Conservation (phyloP, 2,888 invertebrate genomes). For the Parasteatoda lunata region DNA sequence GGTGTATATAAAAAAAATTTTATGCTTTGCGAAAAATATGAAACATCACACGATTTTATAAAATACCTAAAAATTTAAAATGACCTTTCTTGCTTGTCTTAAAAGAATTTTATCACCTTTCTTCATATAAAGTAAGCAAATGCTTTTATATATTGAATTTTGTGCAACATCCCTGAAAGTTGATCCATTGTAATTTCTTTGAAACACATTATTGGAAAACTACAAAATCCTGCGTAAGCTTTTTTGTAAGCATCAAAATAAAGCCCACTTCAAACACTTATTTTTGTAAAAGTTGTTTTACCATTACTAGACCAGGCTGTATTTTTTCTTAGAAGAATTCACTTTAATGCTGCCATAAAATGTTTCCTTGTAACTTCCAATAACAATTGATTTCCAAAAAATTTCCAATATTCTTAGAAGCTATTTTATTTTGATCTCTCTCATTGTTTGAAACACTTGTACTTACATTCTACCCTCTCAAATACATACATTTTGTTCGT, state of each 20-base stretch:
- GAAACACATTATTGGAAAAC: conserved; percentile 51
- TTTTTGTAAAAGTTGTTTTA: conserved; percentile 31
- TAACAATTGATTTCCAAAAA: too few relatives aligned
- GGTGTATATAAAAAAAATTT: too few relatives aligned
- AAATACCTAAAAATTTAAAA: too few relatives aligned
- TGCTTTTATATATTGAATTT: conserved; percentile 2
- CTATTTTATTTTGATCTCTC: too few relatives aligned
- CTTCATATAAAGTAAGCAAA: background rate
- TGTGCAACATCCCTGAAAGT: background rate
- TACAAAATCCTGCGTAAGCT: conserved; percentile 41
- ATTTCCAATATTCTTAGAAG: conserved; percentile 13
- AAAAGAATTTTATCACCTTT: too few relatives aligned
- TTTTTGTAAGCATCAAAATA: conserved; percentile 13
- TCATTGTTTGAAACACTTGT: too few relatives aligned
- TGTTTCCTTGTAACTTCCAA: background rate
- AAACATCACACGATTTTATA: too few relatives aligned
- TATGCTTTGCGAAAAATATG: too few relatives aligned
- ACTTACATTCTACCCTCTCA: too few relatives aligned
- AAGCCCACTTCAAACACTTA: conserved; percentile 25
- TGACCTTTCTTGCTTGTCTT: too few relatives aligned
- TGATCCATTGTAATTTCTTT: conserved; percentile 14
- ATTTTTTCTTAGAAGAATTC: conserved; percentile 9
- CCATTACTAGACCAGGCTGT: conserved; percentile 17
- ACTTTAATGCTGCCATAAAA: conserved; percentile 28
- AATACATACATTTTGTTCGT: too few relatives aligned